A percentile compares a stretch with the other conserved stretches of the same genome.
These are phyloP conservation scores for Episyrphus balteatus DNA, from an alignment of 1,140 invertebrate species.

Conservation along the genomic window DNA sequence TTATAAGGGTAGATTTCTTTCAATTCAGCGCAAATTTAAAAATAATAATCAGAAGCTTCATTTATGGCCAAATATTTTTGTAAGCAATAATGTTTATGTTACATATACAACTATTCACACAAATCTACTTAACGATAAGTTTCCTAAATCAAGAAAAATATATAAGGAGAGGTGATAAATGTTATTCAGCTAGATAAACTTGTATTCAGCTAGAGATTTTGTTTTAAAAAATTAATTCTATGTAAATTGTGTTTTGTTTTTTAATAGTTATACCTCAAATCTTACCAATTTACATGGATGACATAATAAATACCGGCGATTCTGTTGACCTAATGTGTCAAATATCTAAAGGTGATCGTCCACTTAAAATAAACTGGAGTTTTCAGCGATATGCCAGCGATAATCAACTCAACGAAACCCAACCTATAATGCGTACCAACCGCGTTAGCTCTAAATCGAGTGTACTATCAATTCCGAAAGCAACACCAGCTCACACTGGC, in stretches of 20 bases:
- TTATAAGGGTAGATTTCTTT: too few species aligned
- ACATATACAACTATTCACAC: too few species aligned
- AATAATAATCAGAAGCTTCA: too few species aligned
- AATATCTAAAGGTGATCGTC: constrained; percentile 53
- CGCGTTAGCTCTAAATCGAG: constrained; percentile 40
- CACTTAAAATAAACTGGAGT: constrained; percentile 50
- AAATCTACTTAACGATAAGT: too few species aligned
- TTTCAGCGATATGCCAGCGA: constrained; percentile 18
- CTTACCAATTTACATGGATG: constrained; percentile 50
- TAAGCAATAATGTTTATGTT: too few species aligned
- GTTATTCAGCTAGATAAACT: too few species aligned
- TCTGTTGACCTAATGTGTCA: constrained; percentile 55
- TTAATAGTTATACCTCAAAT: constrained; percentile 45
- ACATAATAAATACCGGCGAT: constrained; percentile 50
- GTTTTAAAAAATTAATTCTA: neutral
- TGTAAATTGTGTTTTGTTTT: neutral
- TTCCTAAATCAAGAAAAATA: too few species aligned
- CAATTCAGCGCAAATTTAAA: too few species aligned
- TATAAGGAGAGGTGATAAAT: too few species aligned
- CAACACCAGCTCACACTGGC: constrained; percentile 50
- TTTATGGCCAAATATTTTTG: too few species aligned
- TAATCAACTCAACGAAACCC: constrained; percentile 11
- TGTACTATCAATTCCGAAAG: constrained; percentile 55
- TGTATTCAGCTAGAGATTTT: too few species aligned
- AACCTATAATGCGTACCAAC: constrained; percentile 32